Evolutionary conservation across 2,113 vertebrate genomes (phyloP), one percentile per base, ranked within the genome.

Genomic region (Lota lota): DNA sequence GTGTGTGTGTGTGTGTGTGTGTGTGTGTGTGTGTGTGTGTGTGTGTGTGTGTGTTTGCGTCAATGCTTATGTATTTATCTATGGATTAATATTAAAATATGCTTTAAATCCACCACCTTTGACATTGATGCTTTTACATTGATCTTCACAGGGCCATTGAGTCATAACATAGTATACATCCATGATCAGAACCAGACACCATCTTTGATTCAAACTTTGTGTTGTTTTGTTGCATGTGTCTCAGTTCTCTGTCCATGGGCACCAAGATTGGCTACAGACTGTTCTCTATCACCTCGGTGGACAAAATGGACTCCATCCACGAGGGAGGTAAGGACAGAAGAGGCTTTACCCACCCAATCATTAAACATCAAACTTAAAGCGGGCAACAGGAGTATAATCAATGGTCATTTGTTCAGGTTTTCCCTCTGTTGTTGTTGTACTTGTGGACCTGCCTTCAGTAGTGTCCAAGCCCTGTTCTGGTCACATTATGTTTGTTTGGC

Each of bases 241-340:
- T 19, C 78, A 98, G 96, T 56, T 98, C 96, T 76, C 88, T 98
- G 73, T 95, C 96, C 22, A 93, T 98, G 66, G 96, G 96, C 87
- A 97, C 94, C 69, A 95, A 93, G 83, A 88, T 91, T 0, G 96
- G 96, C 20, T 98, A 98, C 88, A 92, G 88, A 77, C 95, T 98
- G 77, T 98, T 98, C 84, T 96, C 96, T 47, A 85, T 98, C 84
- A 95, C 94, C 84, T 94, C 95, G 57, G 95, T 96, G 87, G 96
- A 98, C 62, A 94, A 94, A 14, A 90, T 98, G 83, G 96, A 98
- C 85, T 94, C 95, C 75, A 95, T 98, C 85, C 94, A 98, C 0
- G 94, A 95, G 83, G 96, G 95, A 93, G 94, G 96, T 98, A 91
- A 93, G 93, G 73, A 1, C 10, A 56, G 53, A 56, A 56, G 16